Conservation (phyloP, 2,113 vertebrate species). For the Clarias macrocephalus region DNA sequence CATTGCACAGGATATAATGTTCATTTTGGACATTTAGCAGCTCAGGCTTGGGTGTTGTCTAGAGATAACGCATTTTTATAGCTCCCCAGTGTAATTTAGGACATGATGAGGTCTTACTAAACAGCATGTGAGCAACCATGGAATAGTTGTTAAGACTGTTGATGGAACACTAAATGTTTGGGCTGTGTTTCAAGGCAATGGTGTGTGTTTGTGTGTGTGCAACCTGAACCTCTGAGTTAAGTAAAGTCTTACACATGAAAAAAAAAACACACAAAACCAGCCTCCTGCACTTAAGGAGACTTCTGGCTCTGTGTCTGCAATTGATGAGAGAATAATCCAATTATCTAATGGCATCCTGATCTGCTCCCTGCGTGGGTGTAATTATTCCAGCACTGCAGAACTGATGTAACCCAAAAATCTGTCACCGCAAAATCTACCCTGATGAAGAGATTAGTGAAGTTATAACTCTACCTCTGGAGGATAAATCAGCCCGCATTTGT, state of each 20-base stretch:
- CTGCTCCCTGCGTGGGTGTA: conserved; percentile 1
- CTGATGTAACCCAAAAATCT: conserved; percentile 1
- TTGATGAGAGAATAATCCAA: conserved; percentile 37
- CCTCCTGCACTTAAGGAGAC: background rate
- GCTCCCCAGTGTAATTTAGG: conserved; percentile 3
- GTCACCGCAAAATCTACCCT: background rate
- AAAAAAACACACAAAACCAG: background rate
- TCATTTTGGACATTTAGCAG: background rate
- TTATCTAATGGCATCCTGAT: conserved; percentile 33
- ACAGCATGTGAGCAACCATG: background rate
- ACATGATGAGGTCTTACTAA: background rate
- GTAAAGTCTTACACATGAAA: background rate
- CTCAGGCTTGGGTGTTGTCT: background rate
- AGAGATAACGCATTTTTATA: background rate
- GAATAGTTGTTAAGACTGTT: background rate
- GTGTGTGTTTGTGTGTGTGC: conserved; percentile 13
- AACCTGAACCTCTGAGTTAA: conserved; percentile 22
- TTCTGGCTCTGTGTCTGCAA: background rate
- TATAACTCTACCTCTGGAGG: no score
- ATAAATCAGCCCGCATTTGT: no score
- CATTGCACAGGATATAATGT: background rate
- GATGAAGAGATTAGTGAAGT: background rate
- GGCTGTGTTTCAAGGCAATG: background rate
- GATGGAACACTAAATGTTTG: background rate
- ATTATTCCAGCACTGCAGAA: conserved; percentile 20